Conservation (phyloP, 2,888 invertebrate genomes). For the Hololepta plana region DNA sequence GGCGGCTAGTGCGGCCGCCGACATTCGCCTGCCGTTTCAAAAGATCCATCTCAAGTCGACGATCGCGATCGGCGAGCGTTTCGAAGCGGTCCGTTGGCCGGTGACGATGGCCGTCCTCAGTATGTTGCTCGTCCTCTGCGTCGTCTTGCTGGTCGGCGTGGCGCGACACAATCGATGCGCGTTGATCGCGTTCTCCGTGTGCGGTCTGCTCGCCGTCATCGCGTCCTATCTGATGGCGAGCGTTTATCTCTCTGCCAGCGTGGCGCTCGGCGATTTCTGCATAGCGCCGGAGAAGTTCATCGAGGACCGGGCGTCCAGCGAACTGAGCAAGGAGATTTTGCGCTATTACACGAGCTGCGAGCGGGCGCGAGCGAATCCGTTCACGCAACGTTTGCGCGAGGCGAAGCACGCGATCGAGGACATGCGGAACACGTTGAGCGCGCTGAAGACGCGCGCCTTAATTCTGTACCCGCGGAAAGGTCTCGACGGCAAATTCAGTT, state of each 20-base stretch:
- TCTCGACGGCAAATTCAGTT: constrained; percentile 55
- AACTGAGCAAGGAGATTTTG: constrained; percentile 23
- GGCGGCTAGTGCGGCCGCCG: constrained; percentile 58
- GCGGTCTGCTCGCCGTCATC: constrained; percentile 70
- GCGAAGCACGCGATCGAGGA: constrained; percentile 31
- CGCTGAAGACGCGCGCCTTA: constrained; percentile 30
- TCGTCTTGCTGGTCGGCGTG: constrained; percentile 77
- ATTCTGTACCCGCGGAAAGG: constrained; percentile 33
- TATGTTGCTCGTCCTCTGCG: constrained; percentile 69
- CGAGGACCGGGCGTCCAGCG: constrained; percentile 22
- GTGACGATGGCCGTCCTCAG: constrained; percentile 78
- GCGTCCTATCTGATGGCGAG: constrained; percentile 81
- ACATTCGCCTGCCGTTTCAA: constrained; percentile 38
- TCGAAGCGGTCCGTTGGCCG: constrained; percentile 66
- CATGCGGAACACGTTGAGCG: constrained; percentile 31
- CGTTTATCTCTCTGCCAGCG: constrained; percentile 67
- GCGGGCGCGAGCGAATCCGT: constrained; percentile 58
- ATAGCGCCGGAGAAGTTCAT: constrained; percentile 39
- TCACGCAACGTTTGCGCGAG: constrained; percentile 65
- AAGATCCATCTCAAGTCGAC: constrained; percentile 49
- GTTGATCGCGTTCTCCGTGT: constrained; percentile 75
- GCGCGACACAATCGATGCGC: constrained; percentile 78
- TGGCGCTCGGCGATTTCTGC: constrained; percentile 57
- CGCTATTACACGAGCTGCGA: constrained; percentile 69
- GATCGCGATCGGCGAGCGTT: constrained; percentile 42